Conservation (phyloP, 2,113 vertebrate species). For the Phyllostomus hastatus region DNA sequence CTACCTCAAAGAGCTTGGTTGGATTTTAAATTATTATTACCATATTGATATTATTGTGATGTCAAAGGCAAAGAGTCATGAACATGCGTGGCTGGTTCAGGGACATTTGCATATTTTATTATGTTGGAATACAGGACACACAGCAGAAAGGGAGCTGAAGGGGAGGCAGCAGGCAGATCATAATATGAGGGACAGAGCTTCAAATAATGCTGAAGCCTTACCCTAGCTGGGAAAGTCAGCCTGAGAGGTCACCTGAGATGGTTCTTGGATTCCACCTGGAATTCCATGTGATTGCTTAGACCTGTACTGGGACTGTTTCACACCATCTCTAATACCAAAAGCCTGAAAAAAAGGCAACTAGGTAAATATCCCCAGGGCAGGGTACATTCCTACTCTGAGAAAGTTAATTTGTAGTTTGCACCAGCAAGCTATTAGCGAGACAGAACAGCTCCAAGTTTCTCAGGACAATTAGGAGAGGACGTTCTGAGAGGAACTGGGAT, state of each 20-base stretch:
- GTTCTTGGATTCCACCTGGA: neutral
- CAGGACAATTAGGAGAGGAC: neutral
- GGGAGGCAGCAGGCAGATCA: neutral
- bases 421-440: neutral
- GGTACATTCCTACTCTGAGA: neutral
- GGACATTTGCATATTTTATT: neutral
- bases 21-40: neutral
- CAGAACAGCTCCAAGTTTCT: neutral
- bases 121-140: neutral
- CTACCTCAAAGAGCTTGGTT: neutral
- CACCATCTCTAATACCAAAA: neutral
- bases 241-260: neutral
- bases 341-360: neutral
- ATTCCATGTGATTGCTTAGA: neutral
- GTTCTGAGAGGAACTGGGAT: neutral
- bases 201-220: neutral
- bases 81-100: neutral
- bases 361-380: neutral
- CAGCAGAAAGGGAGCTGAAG: neutral
- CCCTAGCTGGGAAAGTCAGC: neutral
- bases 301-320: neutral
- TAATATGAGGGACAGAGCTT: neutral
- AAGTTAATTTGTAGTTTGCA: neutral
- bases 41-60: neutral
- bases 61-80: neutral